A percentile compares a stretch with the other conserved stretches of the same genome.
phyloP scores from a whole-genome alignment of 2,113 vertebrate genomes.

The Ophiodon elongatus region DNA sequence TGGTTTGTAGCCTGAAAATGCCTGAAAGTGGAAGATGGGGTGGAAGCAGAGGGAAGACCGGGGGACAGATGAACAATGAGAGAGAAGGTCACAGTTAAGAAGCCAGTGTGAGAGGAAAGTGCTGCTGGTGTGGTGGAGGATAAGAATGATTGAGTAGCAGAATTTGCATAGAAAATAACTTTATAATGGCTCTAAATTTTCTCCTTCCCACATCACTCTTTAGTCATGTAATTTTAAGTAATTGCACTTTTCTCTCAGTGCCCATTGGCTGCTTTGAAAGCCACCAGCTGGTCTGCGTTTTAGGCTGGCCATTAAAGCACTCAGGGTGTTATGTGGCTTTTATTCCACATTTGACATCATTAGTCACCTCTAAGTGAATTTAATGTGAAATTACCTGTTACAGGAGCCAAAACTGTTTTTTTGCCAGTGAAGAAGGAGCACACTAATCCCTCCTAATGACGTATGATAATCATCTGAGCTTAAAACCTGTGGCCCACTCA shows the following conservation, averaged over 20 bases:
- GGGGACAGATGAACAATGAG: constrained; percentile 66
- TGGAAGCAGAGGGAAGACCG: constrained; percentile 55
- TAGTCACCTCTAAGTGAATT: constrained; percentile 56
- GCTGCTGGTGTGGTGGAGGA: constrained; percentile 13
- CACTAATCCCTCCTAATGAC: constrained; percentile 63
- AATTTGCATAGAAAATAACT: constrained; percentile 58
- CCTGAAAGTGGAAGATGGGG: constrained; percentile 69
- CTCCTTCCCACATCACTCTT: constrained; percentile 12
- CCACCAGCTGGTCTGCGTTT: constrained; percentile 35
- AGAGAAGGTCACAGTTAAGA: constrained; percentile 73
- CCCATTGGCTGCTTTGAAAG: constrained; percentile 30
- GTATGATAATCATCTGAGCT: constrained; percentile 53
- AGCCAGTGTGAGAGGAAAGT: constrained; percentile 27
- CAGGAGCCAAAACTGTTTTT: constrained; percentile 41
- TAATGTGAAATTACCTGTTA: constrained; percentile 64
- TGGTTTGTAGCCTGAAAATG: constrained; percentile 76
- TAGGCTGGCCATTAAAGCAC: constrained; percentile 47
- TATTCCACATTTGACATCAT: constrained; percentile 48
- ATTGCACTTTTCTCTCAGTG: constrained; percentile 11
- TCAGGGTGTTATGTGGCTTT: constrained; percentile 32
- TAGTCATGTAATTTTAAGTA: constrained; percentile 31
- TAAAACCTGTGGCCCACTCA: constrained; percentile 45
- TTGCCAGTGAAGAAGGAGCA: constrained; percentile 27
- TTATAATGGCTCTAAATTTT: constrained; percentile 8
- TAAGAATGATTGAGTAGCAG: constrained; percentile 38